phyloP scores from a whole-genome alignment of 2,888 invertebrate species.

The Temnothorax rugatulus region DNA sequence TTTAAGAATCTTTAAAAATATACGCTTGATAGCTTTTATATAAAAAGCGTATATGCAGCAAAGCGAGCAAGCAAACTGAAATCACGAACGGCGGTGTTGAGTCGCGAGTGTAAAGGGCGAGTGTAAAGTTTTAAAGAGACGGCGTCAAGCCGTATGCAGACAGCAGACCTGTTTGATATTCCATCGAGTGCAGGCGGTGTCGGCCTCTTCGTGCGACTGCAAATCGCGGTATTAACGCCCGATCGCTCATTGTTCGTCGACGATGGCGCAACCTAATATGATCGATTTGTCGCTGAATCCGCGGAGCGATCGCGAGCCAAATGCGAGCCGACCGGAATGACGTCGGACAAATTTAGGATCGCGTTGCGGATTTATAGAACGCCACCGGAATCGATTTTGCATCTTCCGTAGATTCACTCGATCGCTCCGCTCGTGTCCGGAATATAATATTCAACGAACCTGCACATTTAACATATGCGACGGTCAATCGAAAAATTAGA shows the following conservation, averaged over 20 bases:
- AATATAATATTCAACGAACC: conserved; percentile 25
- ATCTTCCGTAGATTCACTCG: conserved; percentile 21
- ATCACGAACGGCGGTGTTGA: conserved; percentile 5
- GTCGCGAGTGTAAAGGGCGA: conserved; percentile 31
- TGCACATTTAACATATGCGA: background rate
- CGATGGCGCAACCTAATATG: conserved; percentile 69
- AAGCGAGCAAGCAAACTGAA: background rate
- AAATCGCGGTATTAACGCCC: conserved; percentile 77
- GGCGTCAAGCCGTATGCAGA: conserved; percentile 60
- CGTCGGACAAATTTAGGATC: conserved; percentile 46
- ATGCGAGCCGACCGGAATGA: conserved; percentile 34
- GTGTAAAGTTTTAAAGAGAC: conserved; percentile 55
- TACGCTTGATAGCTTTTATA: background rate
- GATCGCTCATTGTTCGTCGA: conserved; percentile 78
- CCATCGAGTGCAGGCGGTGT: conserved; percentile 72
- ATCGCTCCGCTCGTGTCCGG: conserved; percentile 7
- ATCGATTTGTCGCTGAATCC: conserved; percentile 71
- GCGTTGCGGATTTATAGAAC: conserved; percentile 31
- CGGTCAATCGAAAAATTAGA: background rate
- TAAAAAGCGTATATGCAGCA: background rate
- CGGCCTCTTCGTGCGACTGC: conserved; percentile 71
- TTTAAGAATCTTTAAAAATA: background rate
- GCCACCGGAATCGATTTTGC: conserved; percentile 19
- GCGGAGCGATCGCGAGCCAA: conserved; percentile 26
- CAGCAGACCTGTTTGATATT: conserved; percentile 76